phyloP scores from a whole-genome alignment of 2,888 invertebrate species.

The Agonopterix arenella region DNA sequence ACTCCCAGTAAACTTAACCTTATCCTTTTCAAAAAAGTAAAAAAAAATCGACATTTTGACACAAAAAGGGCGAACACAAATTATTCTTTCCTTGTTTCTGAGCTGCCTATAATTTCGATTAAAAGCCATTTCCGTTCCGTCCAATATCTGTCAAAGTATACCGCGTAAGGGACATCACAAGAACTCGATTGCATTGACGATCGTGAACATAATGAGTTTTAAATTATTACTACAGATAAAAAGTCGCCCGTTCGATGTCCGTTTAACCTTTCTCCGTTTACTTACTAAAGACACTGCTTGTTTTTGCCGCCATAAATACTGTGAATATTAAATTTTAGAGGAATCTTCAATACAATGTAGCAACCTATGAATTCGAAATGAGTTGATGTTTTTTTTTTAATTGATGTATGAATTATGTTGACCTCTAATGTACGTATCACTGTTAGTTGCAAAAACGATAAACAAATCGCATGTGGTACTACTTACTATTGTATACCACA shows the following conservation, averaged over 20 bases:
- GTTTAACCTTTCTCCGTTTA: constrained; percentile 62
- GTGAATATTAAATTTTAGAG: constrained; percentile 8
- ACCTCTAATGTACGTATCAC: neutral
- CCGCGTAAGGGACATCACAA: constrained; percentile 67
- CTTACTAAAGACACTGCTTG: constrained; percentile 40
- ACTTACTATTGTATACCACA: too few relatives aligned
- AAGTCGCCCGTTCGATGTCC: constrained; percentile 50
- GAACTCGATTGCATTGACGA: constrained; percentile 74
- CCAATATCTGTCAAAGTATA: constrained; percentile 75
- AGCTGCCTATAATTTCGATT: constrained; percentile 66
- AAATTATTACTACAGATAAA: constrained; percentile 73
- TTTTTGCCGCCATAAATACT: constrained; percentile 14
- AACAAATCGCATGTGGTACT: too few relatives aligned
- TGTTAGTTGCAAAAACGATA: too few relatives aligned
- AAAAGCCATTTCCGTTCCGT: constrained; percentile 70
- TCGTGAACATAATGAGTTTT: constrained; percentile 71
- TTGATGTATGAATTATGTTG: neutral
- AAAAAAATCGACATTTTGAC: constrained; percentile 27
- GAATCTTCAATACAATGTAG: constrained; percentile 13
- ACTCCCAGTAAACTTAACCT: constrained; percentile 4
- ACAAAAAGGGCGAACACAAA: constrained; percentile 36
- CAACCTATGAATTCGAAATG: neutral
- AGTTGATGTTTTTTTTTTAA: neutral
- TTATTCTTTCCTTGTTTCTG: constrained; percentile 60
- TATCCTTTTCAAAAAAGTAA: constrained; percentile 12